Percentiles rank a stretch among this genome's conserved stretches.
These are phyloP conservation scores for Tortricodes alternella DNA, from an alignment of 2,888 invertebrate genomes.

Conservation along the genomic window DNA sequence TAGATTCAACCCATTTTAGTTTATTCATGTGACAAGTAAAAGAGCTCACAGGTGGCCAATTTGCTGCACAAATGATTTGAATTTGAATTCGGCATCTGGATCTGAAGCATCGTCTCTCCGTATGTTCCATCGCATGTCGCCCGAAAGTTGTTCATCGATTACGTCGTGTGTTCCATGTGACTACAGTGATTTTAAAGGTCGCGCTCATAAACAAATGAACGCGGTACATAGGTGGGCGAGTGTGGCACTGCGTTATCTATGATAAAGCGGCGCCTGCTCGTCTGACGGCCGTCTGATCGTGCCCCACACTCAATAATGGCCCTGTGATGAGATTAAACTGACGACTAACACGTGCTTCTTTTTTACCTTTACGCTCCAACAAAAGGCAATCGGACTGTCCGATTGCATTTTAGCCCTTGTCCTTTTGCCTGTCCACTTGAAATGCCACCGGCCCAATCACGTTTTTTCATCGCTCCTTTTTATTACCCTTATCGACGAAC, in stretches of 20 bases:
- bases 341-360: slow-evolving; percentile 54
- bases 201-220: slow-evolving; percentile 68
- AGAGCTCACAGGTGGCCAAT: too few relatives aligned
- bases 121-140: too few relatives aligned
- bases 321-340: slow-evolving; percentile 69
- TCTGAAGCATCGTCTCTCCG: too few relatives aligned
- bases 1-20: too few relatives aligned
- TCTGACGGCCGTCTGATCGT: slow-evolving; percentile 75
- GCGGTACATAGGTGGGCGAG: slow-evolving; percentile 66
- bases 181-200: slow-evolving; percentile 73
- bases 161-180: too few relatives aligned
- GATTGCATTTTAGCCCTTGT: slow-evolving; percentile 11
- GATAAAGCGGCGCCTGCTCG: slow-evolving; percentile 79
- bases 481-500: neutral
- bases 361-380: slow-evolving; percentile 40
- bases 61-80: too few relatives aligned
- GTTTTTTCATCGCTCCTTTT: slow-evolving; percentile 13
- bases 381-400: slow-evolving; percentile 2
- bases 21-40: too few relatives aligned
- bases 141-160: too few relatives aligned
- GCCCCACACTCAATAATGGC: slow-evolving; percentile 71
- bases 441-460: neutral
- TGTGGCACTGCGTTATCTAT: slow-evolving; percentile 74
- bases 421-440: slow-evolving; percentile 4
- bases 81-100: too few relatives aligned